phyloP scores from a whole-genome alignment of 2,113 vertebrate species.

The Genyomyrus donnyi region DNA sequence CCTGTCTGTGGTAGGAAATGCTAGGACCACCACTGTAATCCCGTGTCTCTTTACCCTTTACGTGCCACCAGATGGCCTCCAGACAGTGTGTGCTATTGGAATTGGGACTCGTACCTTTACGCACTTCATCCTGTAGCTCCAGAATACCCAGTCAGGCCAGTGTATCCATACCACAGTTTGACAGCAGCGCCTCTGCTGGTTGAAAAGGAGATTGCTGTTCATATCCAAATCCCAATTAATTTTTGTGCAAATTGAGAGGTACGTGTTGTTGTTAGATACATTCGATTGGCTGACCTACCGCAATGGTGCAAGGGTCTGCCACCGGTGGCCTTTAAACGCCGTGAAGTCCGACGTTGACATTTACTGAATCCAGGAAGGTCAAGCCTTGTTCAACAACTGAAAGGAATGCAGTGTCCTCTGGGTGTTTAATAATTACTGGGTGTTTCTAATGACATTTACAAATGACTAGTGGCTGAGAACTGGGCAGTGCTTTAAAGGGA shows the following conservation, averaged over 20 bases:
- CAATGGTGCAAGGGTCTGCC: neutral
- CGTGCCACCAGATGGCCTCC: neutral
- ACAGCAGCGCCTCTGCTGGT: neutral
- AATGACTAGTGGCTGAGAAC: neutral
- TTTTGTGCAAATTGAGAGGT: neutral
- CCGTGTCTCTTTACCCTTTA: neutral
- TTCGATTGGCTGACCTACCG: neutral
- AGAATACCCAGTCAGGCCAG: neutral
- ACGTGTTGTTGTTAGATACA: neutral
- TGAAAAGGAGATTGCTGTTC: neutral
- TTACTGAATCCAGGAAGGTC: neutral
- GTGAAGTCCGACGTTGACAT: neutral
- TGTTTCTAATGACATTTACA: constrained; percentile 3
- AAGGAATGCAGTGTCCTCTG: neutral
- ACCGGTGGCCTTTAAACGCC: neutral
- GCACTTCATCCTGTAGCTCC: neutral
- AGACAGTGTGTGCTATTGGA: neutral
- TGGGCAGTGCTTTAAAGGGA: constrained; percentile 6
- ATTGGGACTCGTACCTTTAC: neutral
- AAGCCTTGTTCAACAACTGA: neutral
- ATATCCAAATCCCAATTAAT: neutral
- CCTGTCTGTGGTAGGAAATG: neutral
- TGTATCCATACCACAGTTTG: neutral
- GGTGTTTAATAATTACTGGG: constrained; percentile 7
- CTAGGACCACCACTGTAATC: neutral